phyloP scores from a whole-genome alignment of 2,113 vertebrate genomes.

The Gopherus flavomarginatus region DNA sequence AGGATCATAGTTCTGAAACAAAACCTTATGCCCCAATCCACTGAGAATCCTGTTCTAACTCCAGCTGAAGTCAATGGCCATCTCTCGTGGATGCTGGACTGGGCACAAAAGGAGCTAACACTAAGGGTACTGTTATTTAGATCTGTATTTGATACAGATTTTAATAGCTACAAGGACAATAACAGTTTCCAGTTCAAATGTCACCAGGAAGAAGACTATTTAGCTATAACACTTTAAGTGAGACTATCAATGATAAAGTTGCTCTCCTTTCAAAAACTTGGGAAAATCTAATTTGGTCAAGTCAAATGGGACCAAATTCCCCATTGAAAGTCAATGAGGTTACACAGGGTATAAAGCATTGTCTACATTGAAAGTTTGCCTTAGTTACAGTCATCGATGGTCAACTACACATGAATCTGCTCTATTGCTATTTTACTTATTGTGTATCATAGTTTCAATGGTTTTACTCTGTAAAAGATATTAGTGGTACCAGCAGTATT shows the following conservation, averaged over 20 bases:
- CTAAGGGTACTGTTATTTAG: neutral
- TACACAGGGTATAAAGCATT: neutral
- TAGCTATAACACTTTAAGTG: neutral
- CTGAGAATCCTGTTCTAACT: neutral
- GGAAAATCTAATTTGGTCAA: neutral
- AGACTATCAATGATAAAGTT: neutral
- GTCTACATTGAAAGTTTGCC: neutral
- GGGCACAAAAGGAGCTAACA: neutral
- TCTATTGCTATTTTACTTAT: neutral
- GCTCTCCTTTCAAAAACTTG: neutral
- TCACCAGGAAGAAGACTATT: neutral
- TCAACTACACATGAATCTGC: neutral
- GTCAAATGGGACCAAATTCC: neutral
- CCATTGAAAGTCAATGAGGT: neutral
- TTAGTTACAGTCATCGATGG: neutral
- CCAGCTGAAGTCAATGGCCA: neutral
- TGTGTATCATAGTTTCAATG: neutral
- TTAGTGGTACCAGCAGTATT: neutral
- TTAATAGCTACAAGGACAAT: neutral
- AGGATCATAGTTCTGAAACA: conserved; percentile 41
- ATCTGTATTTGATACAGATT: neutral
- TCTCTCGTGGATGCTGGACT: neutral
- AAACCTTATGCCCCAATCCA: conserved; percentile 36
- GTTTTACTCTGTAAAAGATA: neutral
- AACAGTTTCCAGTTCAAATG: neutral